Evolutionary conservation across 2,797 vertebrate genomes (phyloP), one percentile per base, ranked within the genome.

Genomic region (Acomys russatus): DNA sequence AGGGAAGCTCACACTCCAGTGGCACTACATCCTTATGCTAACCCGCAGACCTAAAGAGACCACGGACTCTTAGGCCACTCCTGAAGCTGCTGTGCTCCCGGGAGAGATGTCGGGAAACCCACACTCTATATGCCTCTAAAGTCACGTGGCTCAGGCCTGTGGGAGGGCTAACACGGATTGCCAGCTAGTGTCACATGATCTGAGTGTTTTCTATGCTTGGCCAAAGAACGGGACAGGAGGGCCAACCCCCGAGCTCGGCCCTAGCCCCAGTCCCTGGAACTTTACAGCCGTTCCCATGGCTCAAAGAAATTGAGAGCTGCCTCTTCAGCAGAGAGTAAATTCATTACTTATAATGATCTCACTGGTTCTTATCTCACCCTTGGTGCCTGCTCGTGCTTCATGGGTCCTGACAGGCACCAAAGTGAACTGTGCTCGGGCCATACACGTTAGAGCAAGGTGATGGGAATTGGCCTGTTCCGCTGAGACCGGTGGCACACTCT

Each of bases 311-410:
- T 78, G 61, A 14, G 63, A 51, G 38, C 25, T 93, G 15, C 71
- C 88, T 88, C 78, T 92, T 73, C 35, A 76, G 38, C 78, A 44
- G 85, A 83, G 84, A 85, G 56, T 63, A 94, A 83, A 88, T 76
- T 33, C 23, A 83, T 91, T 80, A 30, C 91, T 95, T 95, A 76
- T 12, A 74, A 89, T 95, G 35, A 73, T 91, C 92, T 94, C 74
- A 25, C 74, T 94, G 87, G n/a, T 56, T 94, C 92, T 68, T 73
- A 64, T 61, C 77, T 82, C 59, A 35, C 25, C 61, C 49, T 93
- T 88, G 95, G 89, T 70, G 54, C 80, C 80, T 85, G 91, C 64
- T 89, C 5, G 70, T 84, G 80, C 56, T 88, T 92, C 93, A 84
- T 22, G 87, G 87, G 94, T 33, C 35, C 66, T 68, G 80, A 68